Conservation (phyloP, 2,888 invertebrate genomes). For the Clepsis dumicolana region DNA sequence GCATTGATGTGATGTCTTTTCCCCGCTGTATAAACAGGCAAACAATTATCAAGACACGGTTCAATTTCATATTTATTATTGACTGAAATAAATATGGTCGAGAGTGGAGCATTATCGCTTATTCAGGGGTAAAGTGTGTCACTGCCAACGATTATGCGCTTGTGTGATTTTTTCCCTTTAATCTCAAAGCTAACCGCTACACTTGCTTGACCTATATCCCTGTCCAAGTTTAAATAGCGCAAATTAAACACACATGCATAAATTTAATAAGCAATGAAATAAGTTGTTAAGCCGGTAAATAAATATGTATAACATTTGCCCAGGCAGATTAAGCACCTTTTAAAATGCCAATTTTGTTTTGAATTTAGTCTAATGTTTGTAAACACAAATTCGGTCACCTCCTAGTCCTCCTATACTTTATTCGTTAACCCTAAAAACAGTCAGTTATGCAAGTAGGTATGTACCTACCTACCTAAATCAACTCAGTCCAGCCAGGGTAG, state of each 20-base stretch:
- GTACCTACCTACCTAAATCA: constrained; percentile 42
- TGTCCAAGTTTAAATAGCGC: background rate
- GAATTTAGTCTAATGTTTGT: too few species aligned
- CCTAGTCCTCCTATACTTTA: background rate
- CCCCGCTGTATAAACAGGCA: constrained; percentile 45
- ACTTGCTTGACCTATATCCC: constrained; percentile 57
- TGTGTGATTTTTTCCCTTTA: constrained; percentile 66
- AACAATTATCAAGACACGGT: constrained; percentile 54
- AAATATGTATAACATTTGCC: too few species aligned
- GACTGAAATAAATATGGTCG: constrained; percentile 65
- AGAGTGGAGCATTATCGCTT: constrained; percentile 66
- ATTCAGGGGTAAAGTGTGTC: constrained; percentile 73
- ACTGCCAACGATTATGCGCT: constrained; percentile 76
- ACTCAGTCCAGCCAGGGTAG: constrained; percentile 52
- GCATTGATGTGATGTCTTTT: constrained; percentile 49
- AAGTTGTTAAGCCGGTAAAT: background rate
- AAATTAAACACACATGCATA: background rate
- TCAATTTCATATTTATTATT: constrained; percentile 67
- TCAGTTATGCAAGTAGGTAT: constrained; percentile 56
- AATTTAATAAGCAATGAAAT: background rate
- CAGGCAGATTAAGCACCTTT: too few species aligned
- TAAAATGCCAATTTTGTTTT: too few species aligned
- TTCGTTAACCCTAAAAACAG: constrained; percentile 47
- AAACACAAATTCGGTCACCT: too few species aligned
- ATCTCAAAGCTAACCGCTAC: constrained; percentile 57